Evolutionary conservation across 2,797 vertebrate genomes (phyloP), one percentile per base, ranked within the genome.

Genomic region (Botia almorhae): DNA sequence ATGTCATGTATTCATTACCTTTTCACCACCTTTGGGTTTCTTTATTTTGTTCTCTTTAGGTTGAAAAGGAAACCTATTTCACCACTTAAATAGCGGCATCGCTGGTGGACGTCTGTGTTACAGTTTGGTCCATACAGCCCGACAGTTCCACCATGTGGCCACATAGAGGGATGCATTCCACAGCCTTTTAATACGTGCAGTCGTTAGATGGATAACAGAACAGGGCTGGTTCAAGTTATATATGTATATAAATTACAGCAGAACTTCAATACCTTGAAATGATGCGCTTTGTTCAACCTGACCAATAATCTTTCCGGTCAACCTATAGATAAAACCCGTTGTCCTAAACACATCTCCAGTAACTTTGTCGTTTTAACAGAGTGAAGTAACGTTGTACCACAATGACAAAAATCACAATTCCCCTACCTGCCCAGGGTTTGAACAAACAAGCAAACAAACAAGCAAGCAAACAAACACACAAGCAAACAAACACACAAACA

Each of bases 121-220:
- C n/a, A 8, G 10, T 56, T 2, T n/a, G 50, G 12, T 21, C 3
- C n/a, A 69, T 17, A 36, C 17, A 61, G 11, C 2, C 14, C 4
- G 11, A 72, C 69, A 46, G 69, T 43, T 69, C 39, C 60, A 21
- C 48, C 77, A 29, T 5, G 69, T 46, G 69, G 50, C 14, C 14
- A 43, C 10, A 19, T 17, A 10, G 48, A 26, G 16, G 0, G 19
- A 5, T 71, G 19, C 13, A 53, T 2, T 23, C 13, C 56, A 23
- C 39, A 4, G 39, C 39, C 8, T 43, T 43, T 43, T 43, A 43
- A 43, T 7, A 6, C 1, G 39, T 43, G 4, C 7, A 7, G 4
- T 43, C 8, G 8, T 43, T 43, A 43, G 39, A 43, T 43, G 4
- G 4, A 33, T 33, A 33, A 33, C 1, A 33, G 33, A 5, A 33